These are phyloP conservation scores for Thymelicus acteon DNA, from an alignment of 2,888 invertebrate genomes.

Conservation along the genomic window DNA sequence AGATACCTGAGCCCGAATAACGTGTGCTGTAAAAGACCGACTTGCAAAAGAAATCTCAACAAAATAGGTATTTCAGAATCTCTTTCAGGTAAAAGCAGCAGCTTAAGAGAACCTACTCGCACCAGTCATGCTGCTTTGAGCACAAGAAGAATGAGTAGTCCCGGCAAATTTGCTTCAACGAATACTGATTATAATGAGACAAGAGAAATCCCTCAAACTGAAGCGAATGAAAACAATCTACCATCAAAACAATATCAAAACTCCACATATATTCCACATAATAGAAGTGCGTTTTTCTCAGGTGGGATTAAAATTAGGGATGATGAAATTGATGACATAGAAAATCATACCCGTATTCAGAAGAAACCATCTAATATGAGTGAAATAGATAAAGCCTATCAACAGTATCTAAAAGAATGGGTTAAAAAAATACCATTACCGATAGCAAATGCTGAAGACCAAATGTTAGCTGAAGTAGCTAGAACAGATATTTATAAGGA, in stretches of 20 bases:
- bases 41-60: conserved; percentile 17
- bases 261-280: conserved; percentile 4
- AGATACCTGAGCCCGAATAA: conserved; percentile 9
- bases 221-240: background rate
- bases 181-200: conserved; percentile 12
- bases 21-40: conserved; percentile 21
- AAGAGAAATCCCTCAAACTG: background rate
- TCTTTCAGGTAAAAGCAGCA: background rate
- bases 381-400: conserved; percentile 54
- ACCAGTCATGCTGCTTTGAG: background rate
- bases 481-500: conserved; percentile 60
- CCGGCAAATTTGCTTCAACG: conserved; percentile 7
- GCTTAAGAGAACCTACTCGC: background rate
- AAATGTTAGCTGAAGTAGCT: conserved; percentile 49
- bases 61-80: background rate
- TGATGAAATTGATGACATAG: conserved; percentile 1
- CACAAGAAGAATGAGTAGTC: conserved; percentile 21
- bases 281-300: background rate
- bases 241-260: conserved; percentile 5
- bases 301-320: conserved; percentile 23
- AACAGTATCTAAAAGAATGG: conserved; percentile 59
- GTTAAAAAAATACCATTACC: conserved; percentile 57
- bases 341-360: background rate
- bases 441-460: conserved; percentile 46
- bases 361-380: conserved; percentile 36